Evolutionary conservation across 1,140 invertebrate species (phyloP), one percentile per base, ranked within the genome.

Genomic region (Caenorhabditis latens): DNA sequence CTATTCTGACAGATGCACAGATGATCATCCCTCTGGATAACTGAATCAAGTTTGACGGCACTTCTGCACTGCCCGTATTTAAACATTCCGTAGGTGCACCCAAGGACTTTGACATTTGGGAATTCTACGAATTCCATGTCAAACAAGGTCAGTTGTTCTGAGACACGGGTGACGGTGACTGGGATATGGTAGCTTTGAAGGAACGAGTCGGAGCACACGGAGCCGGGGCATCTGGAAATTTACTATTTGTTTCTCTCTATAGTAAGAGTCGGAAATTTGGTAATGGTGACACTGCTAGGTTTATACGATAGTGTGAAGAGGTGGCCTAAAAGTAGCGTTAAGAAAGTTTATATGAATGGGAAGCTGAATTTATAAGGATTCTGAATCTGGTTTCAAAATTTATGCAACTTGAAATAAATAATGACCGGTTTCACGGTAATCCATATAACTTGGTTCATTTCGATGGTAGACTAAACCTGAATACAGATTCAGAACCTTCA

Each of bases 21-120:
- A 24, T 16, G 9, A 42, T 79, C 71, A 53, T 50, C n/a, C 11
- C 24, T 79, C 19, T 79, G 71, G 5, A 79, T 24, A 11, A 13
- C 11, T 3, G n/a, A 0, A 79, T 48, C 71, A 50, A 50, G n/a
- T 50, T n/a, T n/a, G n/a, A 50, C 4, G 4, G 71, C 7, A 32
- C 21, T 63, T 53, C 16, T 24, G 42, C 71, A 79, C 13, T 4
- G 0, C 5, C 71, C 71, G n/a, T 50, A 79, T 2, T 50, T 24
- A 5, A 79, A 13, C 71, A 79, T 79, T 79, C 71, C 71, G 14
- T 50, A 79, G n/a, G 46, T 13, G 46, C 71, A 79, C 13, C 71
- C 71, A 0, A 79, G 14, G 0, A 79, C 71, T 13, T 2, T 16
- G 0, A 79, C n/a, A 24, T 50, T 50, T 13, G 71, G 71, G 4